A percentile compares a stretch with the other conserved stretches of the same genome.
Evolutionary conservation across 2,113 vertebrate genomes (phyloP).

Genomic region (Balaenoptera acutorostrata): DNA sequence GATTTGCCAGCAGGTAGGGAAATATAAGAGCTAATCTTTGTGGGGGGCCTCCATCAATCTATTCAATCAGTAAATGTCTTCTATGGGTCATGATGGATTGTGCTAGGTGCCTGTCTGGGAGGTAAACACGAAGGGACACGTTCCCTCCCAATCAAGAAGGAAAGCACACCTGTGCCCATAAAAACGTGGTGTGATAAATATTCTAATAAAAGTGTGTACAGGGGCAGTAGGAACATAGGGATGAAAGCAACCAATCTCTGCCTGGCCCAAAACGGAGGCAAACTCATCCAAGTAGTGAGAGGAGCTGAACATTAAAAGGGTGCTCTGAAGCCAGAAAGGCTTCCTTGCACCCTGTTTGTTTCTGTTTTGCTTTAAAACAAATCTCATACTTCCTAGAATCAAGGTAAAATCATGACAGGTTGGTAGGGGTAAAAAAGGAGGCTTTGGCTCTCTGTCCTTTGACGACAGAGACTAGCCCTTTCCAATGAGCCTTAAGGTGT

Average conservation of each 20-base stretch:
- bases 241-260: neutral
- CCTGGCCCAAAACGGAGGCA: neutral
- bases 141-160: neutral
- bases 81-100: neutral
- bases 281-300: neutral
- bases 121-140: neutral
- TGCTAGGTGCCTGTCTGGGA: neutral
- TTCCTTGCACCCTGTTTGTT: neutral
- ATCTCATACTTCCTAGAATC: neutral
- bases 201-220: neutral
- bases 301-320: neutral
- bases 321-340: neutral
- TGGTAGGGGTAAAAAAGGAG: neutral
- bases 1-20: neutral
- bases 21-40: neutral
- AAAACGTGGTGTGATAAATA: neutral
- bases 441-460: neutral
- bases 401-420: conserved; percentile 22
- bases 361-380: conserved; percentile 25
- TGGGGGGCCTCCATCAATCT: neutral
- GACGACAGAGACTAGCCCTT: neutral
- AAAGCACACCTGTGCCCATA: neutral
- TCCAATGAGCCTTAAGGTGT: conserved; percentile 12
- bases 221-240: neutral
- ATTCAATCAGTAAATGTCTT: neutral